phyloP scores from a whole-genome alignment of 2,797 vertebrate genomes.

The Pangasius djambal region DNA sequence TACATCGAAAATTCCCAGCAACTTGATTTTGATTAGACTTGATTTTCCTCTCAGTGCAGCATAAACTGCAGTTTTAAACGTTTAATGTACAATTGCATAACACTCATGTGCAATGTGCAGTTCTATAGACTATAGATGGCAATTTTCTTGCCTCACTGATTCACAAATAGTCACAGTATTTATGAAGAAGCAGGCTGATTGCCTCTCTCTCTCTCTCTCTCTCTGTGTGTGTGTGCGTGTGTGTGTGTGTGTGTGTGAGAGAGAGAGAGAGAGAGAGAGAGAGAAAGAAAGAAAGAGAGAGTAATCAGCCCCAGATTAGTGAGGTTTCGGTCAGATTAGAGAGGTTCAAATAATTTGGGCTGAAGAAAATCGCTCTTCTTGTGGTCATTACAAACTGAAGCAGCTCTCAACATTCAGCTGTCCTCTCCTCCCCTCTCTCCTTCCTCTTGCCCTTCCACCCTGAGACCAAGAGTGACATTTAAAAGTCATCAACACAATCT shows the following conservation, averaged over 20 bases:
- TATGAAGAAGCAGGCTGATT: slow-evolving; percentile 21
- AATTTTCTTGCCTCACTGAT: slow-evolving; percentile 4
- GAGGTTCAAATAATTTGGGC: slow-evolving; percentile 1
- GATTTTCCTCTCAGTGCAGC: not conserved
- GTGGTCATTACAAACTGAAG: slow-evolving; percentile 50
- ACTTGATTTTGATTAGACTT: not conserved
- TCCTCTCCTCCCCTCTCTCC: slow-evolving; percentile 53
- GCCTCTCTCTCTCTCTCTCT: not conserved
- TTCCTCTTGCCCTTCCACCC: slow-evolving; percentile 50
- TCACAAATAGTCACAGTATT: not conserved
- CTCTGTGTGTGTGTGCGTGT: not conserved
- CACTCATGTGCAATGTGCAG: not conserved
- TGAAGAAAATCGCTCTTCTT: slow-evolving; percentile 20
- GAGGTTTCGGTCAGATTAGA: slow-evolving; percentile 12
- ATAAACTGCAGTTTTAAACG: not conserved
- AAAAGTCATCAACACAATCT: slow-evolving; percentile 70
- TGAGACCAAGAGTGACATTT: slow-evolving; percentile 71
- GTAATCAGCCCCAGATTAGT: slow-evolving; percentile 3
- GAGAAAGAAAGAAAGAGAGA: not conserved
- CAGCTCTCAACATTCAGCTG: slow-evolving; percentile 35
- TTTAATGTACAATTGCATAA: not conserved
- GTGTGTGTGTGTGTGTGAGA: not conserved
- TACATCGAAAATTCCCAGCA: not conserved
- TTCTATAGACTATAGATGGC: not conserved
- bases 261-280: not conserved